Base-by-base conservation (phyloP, 2,113 vertebrate genomes). In the Megaleporinus macrocephalus region DNA sequence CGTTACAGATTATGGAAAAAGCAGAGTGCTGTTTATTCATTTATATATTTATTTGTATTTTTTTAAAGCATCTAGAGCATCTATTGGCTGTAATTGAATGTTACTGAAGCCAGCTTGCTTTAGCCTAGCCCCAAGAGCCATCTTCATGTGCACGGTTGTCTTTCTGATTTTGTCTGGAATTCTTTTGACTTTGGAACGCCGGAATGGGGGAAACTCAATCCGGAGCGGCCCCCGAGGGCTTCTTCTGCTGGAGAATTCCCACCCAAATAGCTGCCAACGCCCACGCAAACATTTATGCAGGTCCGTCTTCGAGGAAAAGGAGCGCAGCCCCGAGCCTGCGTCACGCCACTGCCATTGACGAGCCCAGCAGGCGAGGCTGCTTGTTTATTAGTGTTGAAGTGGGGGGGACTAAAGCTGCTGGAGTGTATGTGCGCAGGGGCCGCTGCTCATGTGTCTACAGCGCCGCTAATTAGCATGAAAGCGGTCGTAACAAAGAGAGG, bases 151-250 rank as follows among this genome's bases (percentile, higher is more conserved):
- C 77, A 83, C 62, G 68, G 69, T 79, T 92, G 91, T 90, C 91
- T 91, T 89, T 93, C 92, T 91, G 89, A 90, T 92, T 94, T 94
- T 92, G 91, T 91, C 87, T 90, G 92, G 92, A 93, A 94, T 93
- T 93, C 91, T 90, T 94, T 93, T 92, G 91, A 92, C 91, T 94
- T 93, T 92, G 86, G 89, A 91, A 93, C 86, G 81, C 66, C 86
- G 89, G 88, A 89, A 90, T 76, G 84, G 90, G n/a, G 88, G 91
- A 89, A 92, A 93, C 92, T 90, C 87, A 91, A 93, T 92, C 91
- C 86, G 88, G 62, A 36, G 73, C 89, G 85, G 57, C 91, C 93
- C n/a, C 91, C 41, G 30, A 89, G 91, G 92, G 89, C 83, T 86
- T 89, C 68, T 81, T 84, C 89, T 92, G 83, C 89, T 89, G 83